These are phyloP conservation scores for Lordiphosa clarofinis DNA, from an alignment of 1,140 invertebrate genomes.

Conservation along the genomic window DNA sequence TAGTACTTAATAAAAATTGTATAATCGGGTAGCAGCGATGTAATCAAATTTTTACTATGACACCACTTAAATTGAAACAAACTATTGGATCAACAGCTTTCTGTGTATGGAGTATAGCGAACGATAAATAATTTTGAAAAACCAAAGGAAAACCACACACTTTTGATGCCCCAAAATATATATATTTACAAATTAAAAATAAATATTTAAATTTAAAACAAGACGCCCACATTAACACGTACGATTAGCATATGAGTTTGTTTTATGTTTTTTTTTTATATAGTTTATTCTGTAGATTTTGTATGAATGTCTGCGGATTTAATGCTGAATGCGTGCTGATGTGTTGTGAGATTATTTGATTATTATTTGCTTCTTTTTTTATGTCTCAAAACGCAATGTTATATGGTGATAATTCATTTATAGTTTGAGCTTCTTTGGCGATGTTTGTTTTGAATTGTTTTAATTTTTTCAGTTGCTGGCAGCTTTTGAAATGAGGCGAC, in stretches of 20 bases:
- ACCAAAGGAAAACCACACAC: too few relatives aligned
- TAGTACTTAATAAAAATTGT: too few relatives aligned
- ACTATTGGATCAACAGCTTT: too few relatives aligned
- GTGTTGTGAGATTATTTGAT: conserved; percentile 43
- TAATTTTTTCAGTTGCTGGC: conserved; percentile 26
- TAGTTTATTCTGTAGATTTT: conserved; percentile 8
- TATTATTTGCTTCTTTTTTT: conserved; percentile 25
- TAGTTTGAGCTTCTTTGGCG: conserved; percentile 41
- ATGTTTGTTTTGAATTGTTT: conserved; percentile 21
- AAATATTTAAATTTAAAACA: conserved; percentile 15
- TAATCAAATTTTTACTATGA: too few relatives aligned
- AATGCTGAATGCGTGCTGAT: conserved; percentile 16
- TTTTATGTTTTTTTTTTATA: conserved; percentile 20
- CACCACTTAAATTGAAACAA: too few relatives aligned
- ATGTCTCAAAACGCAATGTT: conserved; percentile 46
- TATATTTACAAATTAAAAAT: conserved; percentile 9
- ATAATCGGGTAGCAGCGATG: too few relatives aligned
- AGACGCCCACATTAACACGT: conserved; percentile 48
- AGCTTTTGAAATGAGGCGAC: conserved; percentile 55
- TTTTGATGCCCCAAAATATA: neutral
- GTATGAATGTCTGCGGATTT: conserved; percentile 4
- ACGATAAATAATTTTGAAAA: neutral
- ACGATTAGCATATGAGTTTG: conserved; percentile 43
- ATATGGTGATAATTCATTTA: conserved; percentile 43
- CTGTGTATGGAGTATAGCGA: too few relatives aligned